Evolutionary conservation across 1,140 invertebrate genomes (phyloP).

Genomic region (Drosophila tani): DNA sequence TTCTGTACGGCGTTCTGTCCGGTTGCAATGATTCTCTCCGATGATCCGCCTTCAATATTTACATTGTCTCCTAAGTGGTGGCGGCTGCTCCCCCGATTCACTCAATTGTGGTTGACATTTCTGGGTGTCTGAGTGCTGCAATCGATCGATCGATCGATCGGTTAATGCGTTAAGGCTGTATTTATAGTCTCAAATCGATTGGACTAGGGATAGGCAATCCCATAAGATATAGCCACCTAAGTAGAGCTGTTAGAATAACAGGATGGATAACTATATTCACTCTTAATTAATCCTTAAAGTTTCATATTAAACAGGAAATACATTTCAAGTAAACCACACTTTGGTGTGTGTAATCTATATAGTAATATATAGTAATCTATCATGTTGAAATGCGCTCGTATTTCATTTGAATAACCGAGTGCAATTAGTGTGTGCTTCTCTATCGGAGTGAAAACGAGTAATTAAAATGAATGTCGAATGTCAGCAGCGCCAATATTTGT

Average conservation of each 20-base stretch:
- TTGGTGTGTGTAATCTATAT: too few relatives aligned
- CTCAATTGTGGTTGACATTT: conserved; percentile 64
- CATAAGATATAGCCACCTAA: too few relatives aligned
- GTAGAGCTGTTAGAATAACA: not conserved
- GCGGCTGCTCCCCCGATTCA: conserved; percentile 15
- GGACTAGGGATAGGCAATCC: conserved; percentile 18
- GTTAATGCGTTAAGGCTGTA: conserved; percentile 58
- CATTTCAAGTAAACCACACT: not conserved
- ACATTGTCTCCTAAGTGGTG: conserved; percentile 66
- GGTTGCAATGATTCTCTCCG: conserved; percentile 40
- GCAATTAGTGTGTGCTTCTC: not conserved
- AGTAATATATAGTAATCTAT: too few relatives aligned
- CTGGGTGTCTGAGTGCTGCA: conserved; percentile 26
- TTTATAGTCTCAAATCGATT: conserved; percentile 66
- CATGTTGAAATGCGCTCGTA: not conserved
- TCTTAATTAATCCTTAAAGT: too few relatives aligned
- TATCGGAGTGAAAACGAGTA: not conserved
- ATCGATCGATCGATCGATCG: conserved; percentile 50
- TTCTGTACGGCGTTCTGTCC: conserved; percentile 30
- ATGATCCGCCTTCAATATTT: conserved; percentile 64
- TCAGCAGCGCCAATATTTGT: conserved; percentile 39
- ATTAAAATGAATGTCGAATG: conserved; percentile 15
- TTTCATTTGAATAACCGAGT: conserved; percentile 1
- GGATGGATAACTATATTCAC: not conserved
- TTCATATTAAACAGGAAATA: not conserved